phyloP scores from a whole-genome alignment of 53 echinoderm and acorn worm genomes.

The Astropecten irregularis region DNA sequence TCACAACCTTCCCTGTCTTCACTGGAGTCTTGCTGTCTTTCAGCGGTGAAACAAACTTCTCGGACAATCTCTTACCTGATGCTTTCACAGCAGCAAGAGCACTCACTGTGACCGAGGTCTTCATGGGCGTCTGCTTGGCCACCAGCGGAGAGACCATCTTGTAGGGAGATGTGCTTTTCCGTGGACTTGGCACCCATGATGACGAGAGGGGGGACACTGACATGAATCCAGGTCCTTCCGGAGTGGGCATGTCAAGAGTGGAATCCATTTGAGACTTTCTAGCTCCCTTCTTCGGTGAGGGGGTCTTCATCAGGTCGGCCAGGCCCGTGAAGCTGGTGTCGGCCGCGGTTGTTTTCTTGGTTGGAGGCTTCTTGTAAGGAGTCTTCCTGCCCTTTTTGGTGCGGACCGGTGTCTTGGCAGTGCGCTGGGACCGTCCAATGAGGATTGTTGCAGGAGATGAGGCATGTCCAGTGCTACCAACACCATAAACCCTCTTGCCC shows the following conservation, averaged over 20 bases:
- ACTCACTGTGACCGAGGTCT: slow-evolving; percentile 29
- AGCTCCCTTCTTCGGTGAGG: slow-evolving; percentile 62
- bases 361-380: slow-evolving; percentile 77
- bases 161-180: slow-evolving; percentile 87
- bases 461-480: slow-evolving; percentile 94
- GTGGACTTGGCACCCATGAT: slow-evolving; percentile 66
- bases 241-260: slow-evolving; percentile 75
- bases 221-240: slow-evolving; percentile 91
- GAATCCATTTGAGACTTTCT: slow-evolving; percentile 39
- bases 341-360: slow-evolving; percentile 55
- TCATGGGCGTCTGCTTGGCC: slow-evolving; percentile 45
- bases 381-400: slow-evolving; percentile 95
- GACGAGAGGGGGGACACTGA: slow-evolving; percentile 80
- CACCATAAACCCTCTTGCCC: slow-evolving; percentile 62
- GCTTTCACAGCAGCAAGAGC: slow-evolving; percentile 15
- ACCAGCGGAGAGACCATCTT: slow-evolving; percentile 66
- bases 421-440: slow-evolving; percentile 66
- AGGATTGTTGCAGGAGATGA: slow-evolving; percentile 97
- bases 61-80: slow-evolving; percentile 23
- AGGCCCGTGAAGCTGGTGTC: slow-evolving; percentile 85
- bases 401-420: slow-evolving; percentile 77
- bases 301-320: slow-evolving; percentile 76
- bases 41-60: slow-evolving; percentile 51
- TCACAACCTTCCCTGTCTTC: slow-evolving; percentile 17
- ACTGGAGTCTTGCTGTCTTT: slow-evolving; percentile 42